Evolutionary conservation across 2,113 vertebrate species (phyloP).

Genomic region (Tonatia bakeri): DNA sequence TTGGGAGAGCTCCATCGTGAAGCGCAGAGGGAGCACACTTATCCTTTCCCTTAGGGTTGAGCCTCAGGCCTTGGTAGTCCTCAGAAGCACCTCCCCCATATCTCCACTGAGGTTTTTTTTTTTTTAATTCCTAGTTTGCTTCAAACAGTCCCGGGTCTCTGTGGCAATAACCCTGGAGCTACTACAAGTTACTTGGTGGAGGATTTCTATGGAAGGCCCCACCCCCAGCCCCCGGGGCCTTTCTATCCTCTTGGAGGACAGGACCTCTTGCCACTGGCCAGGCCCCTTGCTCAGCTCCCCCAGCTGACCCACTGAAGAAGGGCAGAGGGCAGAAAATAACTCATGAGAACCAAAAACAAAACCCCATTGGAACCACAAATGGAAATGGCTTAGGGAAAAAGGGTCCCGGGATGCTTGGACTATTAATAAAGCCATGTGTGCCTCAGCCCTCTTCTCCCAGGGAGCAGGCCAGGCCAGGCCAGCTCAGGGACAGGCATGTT

Average conservation of each 20-base stretch:
- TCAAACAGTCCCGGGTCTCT: background rate
- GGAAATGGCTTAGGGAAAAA: conserved; percentile 58
- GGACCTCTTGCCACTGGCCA: conserved; percentile 47
- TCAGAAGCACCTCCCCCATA: background rate
- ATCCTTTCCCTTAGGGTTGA: background rate
- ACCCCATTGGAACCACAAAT: conserved; percentile 53
- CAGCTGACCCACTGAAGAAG: conserved; percentile 59
- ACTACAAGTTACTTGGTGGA: background rate
- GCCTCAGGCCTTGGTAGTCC: background rate
- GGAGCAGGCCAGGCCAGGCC: background rate
- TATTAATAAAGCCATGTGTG: conserved; percentile 76
- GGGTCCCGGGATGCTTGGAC: conserved; percentile 57
- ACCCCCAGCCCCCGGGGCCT: background rate
- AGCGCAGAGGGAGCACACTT: background rate
- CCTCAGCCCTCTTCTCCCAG: background rate
- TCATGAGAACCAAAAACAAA: conserved; percentile 77
- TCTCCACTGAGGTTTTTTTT: background rate
- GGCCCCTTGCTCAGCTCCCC: conserved; percentile 48
- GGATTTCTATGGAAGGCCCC: conserved; percentile 63
- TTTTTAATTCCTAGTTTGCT: background rate
- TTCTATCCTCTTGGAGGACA: conserved; percentile 46
- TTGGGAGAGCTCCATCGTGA: background rate
- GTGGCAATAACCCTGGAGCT: background rate
- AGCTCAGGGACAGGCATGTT: background rate
- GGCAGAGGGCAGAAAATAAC: conserved; percentile 78